phyloP scores from a whole-genome alignment of 2,797 vertebrate genomes.

The Cynodonichthys magdalenae region DNA sequence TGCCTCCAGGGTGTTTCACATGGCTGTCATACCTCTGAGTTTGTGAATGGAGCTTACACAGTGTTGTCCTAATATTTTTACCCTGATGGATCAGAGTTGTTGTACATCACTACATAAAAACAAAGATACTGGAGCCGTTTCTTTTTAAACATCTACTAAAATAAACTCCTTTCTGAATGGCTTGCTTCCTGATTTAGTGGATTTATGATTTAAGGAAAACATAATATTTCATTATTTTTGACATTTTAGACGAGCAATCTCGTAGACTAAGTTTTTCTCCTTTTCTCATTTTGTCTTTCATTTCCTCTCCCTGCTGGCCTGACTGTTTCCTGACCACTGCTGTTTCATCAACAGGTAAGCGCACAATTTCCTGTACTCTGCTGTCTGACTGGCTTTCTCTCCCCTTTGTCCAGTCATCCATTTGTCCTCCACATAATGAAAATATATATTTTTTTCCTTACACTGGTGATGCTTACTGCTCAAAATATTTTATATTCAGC shows the following conservation, averaged over 20 bases:
- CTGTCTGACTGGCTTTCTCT: conserved; percentile 24
- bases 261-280: conserved; percentile 25
- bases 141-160: not conserved
- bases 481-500: conserved; percentile 12
- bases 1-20: not conserved
- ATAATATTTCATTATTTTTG: not conserved
- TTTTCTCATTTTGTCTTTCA: conserved; percentile 55
- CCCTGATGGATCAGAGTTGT: too few species aligned
- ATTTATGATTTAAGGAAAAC: conserved; percentile 5
- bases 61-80: too few species aligned
- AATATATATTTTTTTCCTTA: conserved; percentile 32
- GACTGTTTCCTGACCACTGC: conserved; percentile 38
- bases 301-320: conserved; percentile 46
- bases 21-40: too few species aligned
- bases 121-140: not conserved
- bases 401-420: conserved; percentile 10
- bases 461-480: conserved; percentile 3
- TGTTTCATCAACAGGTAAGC: conserved; percentile 74
- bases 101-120: not conserved
- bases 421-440: conserved; percentile 37
- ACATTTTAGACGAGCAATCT: conserved; percentile 5
- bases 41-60: too few species aligned
- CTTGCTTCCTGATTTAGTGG: not conserved
- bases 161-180: not conserved
- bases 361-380: conserved; percentile 46